Conservation (phyloP, 2,888 invertebrate genomes). For the Halictus ligatus region DNA sequence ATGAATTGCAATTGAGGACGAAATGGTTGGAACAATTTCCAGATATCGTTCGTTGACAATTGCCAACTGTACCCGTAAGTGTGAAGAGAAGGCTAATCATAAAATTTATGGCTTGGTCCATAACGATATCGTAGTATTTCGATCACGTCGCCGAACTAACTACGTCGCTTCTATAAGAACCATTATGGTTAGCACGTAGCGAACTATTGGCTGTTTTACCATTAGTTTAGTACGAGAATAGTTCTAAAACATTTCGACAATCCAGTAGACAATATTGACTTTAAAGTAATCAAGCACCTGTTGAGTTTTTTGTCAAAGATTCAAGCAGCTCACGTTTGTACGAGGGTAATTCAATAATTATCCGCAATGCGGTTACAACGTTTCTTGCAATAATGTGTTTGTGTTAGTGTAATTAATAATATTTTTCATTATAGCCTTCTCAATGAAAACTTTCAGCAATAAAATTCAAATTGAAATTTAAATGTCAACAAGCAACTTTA, state of each 20-base stretch:
- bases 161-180: background rate
- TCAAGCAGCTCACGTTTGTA: background rate
- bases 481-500: background rate
- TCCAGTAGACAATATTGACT: background rate
- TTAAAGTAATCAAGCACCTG: background rate
- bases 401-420: background rate
- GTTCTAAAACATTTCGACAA: background rate
- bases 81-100: slow-evolving; percentile 12
- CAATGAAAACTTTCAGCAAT: too few relatives aligned
- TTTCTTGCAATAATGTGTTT: too few relatives aligned
- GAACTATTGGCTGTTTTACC: background rate
- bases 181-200: slow-evolving; percentile 1
- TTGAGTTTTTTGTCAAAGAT: background rate
- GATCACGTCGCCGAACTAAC: background rate
- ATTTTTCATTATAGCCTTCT: background rate
- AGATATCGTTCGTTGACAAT: slow-evolving; percentile 5
- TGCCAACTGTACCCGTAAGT: background rate
- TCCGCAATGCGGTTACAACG: background rate
- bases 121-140: background rate
- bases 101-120: slow-evolving; percentile 11
- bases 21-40: slow-evolving; percentile 6
- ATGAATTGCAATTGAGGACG: slow-evolving; percentile 2
- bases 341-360: background rate
- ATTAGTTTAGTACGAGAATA: background rate
- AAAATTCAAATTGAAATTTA: background rate